A percentile compares a stretch with the other conserved stretches of the same genome.
These are phyloP conservation scores for Pangasianodon hypophthalmus DNA, from an alignment of 2,113 vertebrate genomes.

Conservation along the genomic window DNA sequence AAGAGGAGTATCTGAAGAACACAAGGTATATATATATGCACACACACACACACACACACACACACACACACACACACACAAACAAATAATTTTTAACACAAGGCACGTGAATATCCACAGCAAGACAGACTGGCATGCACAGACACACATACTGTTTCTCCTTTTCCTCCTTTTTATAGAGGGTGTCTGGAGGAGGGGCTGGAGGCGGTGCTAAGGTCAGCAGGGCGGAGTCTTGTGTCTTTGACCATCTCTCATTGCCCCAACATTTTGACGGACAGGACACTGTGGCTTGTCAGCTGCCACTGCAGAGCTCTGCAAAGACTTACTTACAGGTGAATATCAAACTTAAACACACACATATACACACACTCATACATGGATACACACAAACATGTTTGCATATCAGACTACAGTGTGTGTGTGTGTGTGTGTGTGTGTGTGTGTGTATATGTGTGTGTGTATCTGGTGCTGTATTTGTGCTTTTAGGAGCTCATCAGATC, in stretches of 20 bases:
- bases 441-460: background rate
- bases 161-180: slow-evolving; percentile 64
- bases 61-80: background rate
- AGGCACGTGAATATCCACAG: background rate
- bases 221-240: slow-evolving; percentile 85
- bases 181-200: slow-evolving; percentile 85
- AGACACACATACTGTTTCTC: background rate
- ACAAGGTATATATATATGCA: slow-evolving; percentile 76
- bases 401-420: background rate
- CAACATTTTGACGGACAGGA: slow-evolving; percentile 89
- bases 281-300: slow-evolving; percentile 93
- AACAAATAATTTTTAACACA: background rate
- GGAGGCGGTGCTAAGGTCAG: slow-evolving; percentile 86
- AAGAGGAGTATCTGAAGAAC: slow-evolving; percentile 86
- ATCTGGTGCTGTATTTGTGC: slow-evolving; percentile 15
- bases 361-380: background rate
- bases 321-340: slow-evolving; percentile 85
- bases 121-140: background rate
- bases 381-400: too few species aligned
- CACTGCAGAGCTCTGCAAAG: slow-evolving; percentile 87
- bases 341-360: background rate
- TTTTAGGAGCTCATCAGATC: slow-evolving; percentile 2
- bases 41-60: slow-evolving; percentile 14
- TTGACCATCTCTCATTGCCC: slow-evolving; percentile 87
- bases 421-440: background rate